These are phyloP conservation scores for Cyaniris semiargus DNA, from an alignment of 2,888 invertebrate genomes.

Conservation along the genomic window DNA sequence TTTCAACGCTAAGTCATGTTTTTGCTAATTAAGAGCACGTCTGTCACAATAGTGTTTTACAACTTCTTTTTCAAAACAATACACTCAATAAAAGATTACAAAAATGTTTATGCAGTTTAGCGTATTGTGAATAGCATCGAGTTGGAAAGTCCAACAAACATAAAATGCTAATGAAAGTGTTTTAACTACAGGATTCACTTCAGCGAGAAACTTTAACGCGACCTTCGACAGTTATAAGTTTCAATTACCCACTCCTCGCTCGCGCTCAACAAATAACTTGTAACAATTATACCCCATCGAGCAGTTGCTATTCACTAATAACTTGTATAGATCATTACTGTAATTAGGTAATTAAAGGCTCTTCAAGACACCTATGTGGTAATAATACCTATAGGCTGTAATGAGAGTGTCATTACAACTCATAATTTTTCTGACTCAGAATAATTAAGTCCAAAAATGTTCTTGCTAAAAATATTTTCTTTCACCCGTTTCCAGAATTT, in stretches of 20 bases:
- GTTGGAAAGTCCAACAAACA: conserved; percentile 37
- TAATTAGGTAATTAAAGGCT: not conserved
- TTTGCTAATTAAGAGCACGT: too few relatives aligned
- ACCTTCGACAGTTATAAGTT: conserved; percentile 74
- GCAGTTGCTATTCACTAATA: not conserved
- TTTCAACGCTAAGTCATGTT: not conserved
- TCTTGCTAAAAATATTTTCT: not conserved
- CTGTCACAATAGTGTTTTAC: too few relatives aligned
- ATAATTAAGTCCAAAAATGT: not conserved
- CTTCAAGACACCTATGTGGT: not conserved
- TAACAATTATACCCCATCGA: not conserved
- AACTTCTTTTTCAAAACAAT: not conserved
- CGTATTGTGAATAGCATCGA: conserved; percentile 5
- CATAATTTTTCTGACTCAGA: not conserved
- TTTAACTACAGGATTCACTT: conserved; percentile 68
- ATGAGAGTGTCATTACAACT: not conserved
- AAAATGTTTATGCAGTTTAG: not conserved
- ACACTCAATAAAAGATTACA: not conserved
- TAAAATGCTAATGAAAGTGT: conserved; percentile 68
- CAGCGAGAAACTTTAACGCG: conserved; percentile 72
- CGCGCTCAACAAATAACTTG: conserved; percentile 1
- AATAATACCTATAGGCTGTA: not conserved
- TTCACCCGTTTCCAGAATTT: not conserved
- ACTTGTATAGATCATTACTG: not conserved
- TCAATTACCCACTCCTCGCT: conserved; percentile 52